Evolutionary conservation across 1,140 invertebrate genomes (phyloP).

Genomic region (Laodelphax striatellus): DNA sequence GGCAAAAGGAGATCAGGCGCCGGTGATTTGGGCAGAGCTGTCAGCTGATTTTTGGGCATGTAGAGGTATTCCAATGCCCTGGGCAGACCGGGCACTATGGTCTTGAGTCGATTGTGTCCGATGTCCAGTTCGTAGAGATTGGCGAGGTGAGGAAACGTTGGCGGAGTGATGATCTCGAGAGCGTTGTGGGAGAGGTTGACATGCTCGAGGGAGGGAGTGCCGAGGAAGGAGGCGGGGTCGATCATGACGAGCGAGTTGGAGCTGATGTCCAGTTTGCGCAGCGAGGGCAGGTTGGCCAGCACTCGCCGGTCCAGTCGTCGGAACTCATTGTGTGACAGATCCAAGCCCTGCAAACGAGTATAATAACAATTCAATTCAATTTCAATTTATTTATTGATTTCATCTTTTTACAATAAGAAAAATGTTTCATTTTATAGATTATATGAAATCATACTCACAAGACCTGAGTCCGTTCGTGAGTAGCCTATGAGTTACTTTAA

Average conservation of each 20-base stretch:
- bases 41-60: conserved; percentile 60
- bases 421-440: too few species aligned
- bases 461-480: too few species aligned
- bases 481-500: too few species aligned
- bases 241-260: conserved; percentile 58
- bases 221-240: conserved; percentile 57
- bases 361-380: too few species aligned
- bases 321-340: conserved; percentile 66
- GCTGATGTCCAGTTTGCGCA: conserved; percentile 66
- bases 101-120: conserved; percentile 53
- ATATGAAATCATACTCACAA: too few species aligned
- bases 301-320: conserved; percentile 53
- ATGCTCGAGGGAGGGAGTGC: conserved; percentile 59
- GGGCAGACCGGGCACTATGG: conserved; percentile 54
- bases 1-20: conserved; percentile 57
- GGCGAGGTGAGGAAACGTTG: conserved; percentile 55
- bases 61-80: conserved; percentile 65
- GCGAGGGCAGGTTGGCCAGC: conserved; percentile 57
- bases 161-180: conserved; percentile 24
- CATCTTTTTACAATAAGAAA: too few species aligned
- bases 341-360: conserved; percentile 42
- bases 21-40: conserved; percentile 43
- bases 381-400: too few species aligned
- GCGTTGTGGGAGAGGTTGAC: conserved; percentile 24
- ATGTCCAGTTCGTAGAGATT: conserved; percentile 68